Evolutionary conservation across 1,140 invertebrate species (phyloP), one percentile per base, ranked within the genome.

Genomic region (Drosophila guanche): DNA sequence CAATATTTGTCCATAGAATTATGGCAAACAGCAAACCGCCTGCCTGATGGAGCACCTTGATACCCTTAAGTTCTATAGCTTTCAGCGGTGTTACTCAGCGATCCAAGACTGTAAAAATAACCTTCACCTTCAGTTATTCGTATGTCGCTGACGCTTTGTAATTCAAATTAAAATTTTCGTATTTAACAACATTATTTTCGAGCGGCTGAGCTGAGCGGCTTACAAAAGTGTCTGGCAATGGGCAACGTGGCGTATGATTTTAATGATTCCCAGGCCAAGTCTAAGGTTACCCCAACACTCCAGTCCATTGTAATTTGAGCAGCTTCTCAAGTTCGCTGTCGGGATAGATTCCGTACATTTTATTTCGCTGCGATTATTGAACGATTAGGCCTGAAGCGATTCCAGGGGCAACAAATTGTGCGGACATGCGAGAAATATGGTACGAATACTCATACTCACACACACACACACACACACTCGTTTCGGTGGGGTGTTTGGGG

Each of bases 211-310:
- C 43, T 47, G 55, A 59, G 14, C n/a, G 40, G 29, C 29, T 50
- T 14, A 37, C 48, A 12, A 37, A 37, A 37, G 33, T 43, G 48
- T 23, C 45, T 73, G 70, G 58, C 51, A 69, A 67, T 68, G 66
- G 51, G 33, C 52, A 84, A 75, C 79, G 63, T 65, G 66, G 74
- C 79, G 79, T 78, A 67, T 79, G 76, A 65, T 48, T 80, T 80
- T 72, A 80, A 79, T 80, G 67, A 60, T 74, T 42, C 41, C 63
- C 52, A 52, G 57, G 60, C 67, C 55, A 66, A 72, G 76, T 77
- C 84, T 83, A 86, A 86, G 83, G 83, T 86, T 86, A 89, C 78
- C n/a, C n/a, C n/a, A n/a, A n/a, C n/a, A 61, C 42, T 55, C 40
- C 51, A 22, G 48, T 42, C 66, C 62, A 57, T 63, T 68, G 80